A percentile compares a stretch with the other conserved stretches of the same genome.
These are phyloP conservation scores for Trochalopteron elliotii DNA, from an alignment of 2,113 vertebrate species.

Conservation along the genomic window DNA sequence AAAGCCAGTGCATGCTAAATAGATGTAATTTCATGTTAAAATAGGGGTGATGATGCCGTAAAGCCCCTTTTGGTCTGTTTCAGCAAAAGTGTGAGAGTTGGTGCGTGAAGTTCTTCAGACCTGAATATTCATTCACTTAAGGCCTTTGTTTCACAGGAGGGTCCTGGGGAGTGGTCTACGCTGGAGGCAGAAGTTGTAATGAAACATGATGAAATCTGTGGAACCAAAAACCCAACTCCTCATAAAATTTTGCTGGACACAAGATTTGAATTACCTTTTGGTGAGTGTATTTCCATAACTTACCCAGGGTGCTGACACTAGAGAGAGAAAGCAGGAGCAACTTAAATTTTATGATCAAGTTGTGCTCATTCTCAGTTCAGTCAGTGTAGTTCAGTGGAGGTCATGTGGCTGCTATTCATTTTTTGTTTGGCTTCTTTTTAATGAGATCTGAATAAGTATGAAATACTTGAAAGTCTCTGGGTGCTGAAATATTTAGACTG, in stretches of 20 bases:
- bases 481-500: neutral
- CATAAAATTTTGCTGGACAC: slow-evolving; percentile 92
- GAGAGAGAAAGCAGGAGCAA: neutral
- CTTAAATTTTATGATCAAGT: neutral
- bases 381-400: neutral
- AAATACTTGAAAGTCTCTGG: neutral
- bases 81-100: neutral
- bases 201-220: slow-evolving; percentile 95
- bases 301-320: neutral
- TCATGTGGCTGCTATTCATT: neutral
- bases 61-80: neutral
- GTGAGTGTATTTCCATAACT: slow-evolving; percentile 75
- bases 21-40: neutral
- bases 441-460: neutral
- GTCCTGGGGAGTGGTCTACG: slow-evolving; percentile 90
- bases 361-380: neutral
- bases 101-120: neutral
- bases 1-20: neutral
- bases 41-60: neutral
- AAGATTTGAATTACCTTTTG: slow-evolving; percentile 94
- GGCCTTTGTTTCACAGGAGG: slow-evolving; percentile 83
- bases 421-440: neutral
- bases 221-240: slow-evolving; percentile 92
- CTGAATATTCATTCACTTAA: slow-evolving; percentile 22
- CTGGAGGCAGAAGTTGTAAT: slow-evolving; percentile 92